phyloP scores from a whole-genome alignment of 2,113 vertebrate genomes.

The western clawed frog (Xenopus tropicalis) region DNA sequence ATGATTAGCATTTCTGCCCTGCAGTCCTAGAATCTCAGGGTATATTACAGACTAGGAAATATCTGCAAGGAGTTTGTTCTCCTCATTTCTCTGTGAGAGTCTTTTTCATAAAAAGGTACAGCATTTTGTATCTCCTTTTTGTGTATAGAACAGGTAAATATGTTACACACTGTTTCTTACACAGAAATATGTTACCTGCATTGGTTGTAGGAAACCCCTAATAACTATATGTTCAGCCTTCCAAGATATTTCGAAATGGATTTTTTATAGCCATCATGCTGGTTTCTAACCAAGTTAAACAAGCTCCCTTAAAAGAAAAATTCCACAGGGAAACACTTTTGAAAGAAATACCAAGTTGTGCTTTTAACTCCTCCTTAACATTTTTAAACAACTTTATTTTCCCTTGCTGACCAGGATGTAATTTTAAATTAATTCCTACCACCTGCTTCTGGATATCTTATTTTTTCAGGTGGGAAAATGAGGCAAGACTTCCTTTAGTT shows the following conservation, averaged over 20 bases:
- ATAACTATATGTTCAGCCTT: too few relatives aligned
- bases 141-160: too few relatives aligned
- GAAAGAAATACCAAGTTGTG: background rate
- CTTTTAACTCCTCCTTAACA: background rate
- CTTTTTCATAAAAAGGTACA: too few relatives aligned
- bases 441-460: background rate
- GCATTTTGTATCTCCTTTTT: too few relatives aligned
- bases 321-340: background rate
- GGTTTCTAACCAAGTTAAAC: background rate
- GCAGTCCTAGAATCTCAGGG: too few relatives aligned
- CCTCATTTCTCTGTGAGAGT: too few relatives aligned
- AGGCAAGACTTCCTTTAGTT: slow-evolving; percentile 5
- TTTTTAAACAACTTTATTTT: background rate
- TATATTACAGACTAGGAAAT: too few relatives aligned
- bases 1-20: too few relatives aligned
- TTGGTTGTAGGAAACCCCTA: too few relatives aligned
- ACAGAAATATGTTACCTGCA: too few relatives aligned
- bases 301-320: background rate
- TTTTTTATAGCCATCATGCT: background rate
- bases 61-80: too few relatives aligned
- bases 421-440: slow-evolving; percentile 14
- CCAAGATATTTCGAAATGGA: background rate
- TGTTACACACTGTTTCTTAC: too few relatives aligned
- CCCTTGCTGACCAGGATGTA: slow-evolving; percentile 2
- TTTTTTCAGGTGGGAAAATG: slow-evolving; percentile 25